Evolutionary conservation across 1,140 invertebrate species (phyloP), one percentile per base, ranked within the genome.

Genomic region (Cydia pomonella): DNA sequence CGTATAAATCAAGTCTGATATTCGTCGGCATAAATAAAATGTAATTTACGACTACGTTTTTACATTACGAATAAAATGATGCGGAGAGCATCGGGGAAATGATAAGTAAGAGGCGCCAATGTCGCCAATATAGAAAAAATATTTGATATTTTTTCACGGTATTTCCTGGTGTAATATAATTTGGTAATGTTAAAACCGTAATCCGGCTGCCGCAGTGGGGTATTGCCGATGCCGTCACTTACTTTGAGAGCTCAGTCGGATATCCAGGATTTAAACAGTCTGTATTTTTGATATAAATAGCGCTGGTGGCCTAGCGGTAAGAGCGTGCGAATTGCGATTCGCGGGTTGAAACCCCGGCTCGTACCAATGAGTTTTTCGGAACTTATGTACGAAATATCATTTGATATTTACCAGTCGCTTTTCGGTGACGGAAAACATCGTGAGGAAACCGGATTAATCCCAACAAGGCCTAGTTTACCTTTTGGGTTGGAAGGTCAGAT

Each of bases 21-120:
- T 69, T 69, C 64, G 64, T 69, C 64, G 29, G 64, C 64, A 69
- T 69, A 69, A 69, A 69, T 69, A 69, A 69, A 69, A 69, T 69
- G 64, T 69, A 69, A 69, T 69, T 69, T 69, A 69, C 64, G 64
- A 41, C 64, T 69, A 69, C 64, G 64, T 69, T 69, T 69, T 69
- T 69, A 69, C 64, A 69, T 69, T 69, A 38, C 29, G 64, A 69
- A 69, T 69, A 69, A 69, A 69, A 69, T 69, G 64, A 69, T 16
- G 64, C 64, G 23, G 23, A 63, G 25, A 66, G 25, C 63, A 66
- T 66, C 12, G 63, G 63, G 64, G 64, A 66, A 66, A 38, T 69
- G 64, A 69, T 69, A 69, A 69, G 64, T 69, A 69, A 69, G 64
- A 69, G 33, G 64, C 64, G 63, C 63, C 63, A 69, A 69, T 38